A percentile compares a stretch with the other conserved stretches of the same genome.
These are phyloP conservation scores for Amphimallon solstitiale DNA, from an alignment of 2,888 invertebrate species.

Conservation along the genomic window DNA sequence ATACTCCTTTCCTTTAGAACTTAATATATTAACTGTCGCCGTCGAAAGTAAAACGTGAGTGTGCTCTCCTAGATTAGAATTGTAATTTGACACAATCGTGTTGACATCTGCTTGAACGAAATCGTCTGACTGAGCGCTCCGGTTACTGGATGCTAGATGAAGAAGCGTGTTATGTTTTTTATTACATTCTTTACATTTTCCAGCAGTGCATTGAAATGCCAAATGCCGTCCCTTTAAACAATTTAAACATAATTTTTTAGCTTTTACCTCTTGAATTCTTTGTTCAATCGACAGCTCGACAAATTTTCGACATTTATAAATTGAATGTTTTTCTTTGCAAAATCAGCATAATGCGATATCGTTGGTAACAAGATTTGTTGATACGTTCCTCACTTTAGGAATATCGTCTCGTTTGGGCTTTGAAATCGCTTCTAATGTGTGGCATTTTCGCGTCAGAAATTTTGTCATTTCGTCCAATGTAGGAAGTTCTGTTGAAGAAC, in stretches of 20 bases:
- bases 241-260: constrained; percentile 10
- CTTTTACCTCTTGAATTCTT: constrained; percentile 12
- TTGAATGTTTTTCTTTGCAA: constrained; percentile 4
- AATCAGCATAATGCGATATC: neutral
- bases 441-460: constrained; percentile 1
- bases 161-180: constrained; percentile 15
- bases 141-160: neutral
- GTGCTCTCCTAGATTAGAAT: neutral
- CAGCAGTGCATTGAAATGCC: constrained; percentile 4
- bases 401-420: neutral
- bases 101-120: neutral
- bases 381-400: neutral
- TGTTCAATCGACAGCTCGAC: neutral
- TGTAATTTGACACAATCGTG: constrained; percentile 5
- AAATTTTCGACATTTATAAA: neutral
- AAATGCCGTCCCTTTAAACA: neutral
- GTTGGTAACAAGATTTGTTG: neutral
- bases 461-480: constrained; percentile 6
- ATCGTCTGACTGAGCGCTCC: neutral
- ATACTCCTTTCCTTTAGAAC: neutral
- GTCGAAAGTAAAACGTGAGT: neutral
- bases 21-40: neutral
- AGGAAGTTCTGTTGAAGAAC: neutral
- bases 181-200: constrained; percentile 2
- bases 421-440: constrained; percentile 8